Base-by-base conservation (phyloP, 1,140 invertebrate genomes). In the Drosophila parabipectinata region DNA sequence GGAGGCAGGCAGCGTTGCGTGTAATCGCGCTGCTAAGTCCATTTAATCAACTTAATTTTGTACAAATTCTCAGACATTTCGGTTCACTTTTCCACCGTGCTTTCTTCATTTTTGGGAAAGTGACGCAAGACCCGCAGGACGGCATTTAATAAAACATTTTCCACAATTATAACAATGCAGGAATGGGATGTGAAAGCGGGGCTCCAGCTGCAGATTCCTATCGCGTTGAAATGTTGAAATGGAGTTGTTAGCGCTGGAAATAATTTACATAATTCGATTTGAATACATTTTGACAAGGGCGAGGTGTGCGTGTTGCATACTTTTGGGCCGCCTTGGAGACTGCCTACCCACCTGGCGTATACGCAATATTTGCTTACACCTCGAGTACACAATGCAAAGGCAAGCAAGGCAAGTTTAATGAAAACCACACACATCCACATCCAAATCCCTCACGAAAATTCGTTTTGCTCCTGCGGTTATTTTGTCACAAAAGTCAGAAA, bases 21-120 rank as follows among this genome's bases (percentile, higher is more conserved):
- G 82, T 87, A 87, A 87, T 87, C 82, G 71, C 79, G 51, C 82
- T 75, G 71, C 82, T 87, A 87, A 87, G 82, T 88, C 82, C 78
- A 87, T 88, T 87, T 87, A 87, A 87, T 87, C 83, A 87, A 87
- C 82, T 87, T 87, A 87, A 87, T 87, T 87, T 87, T 72, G 82
- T 87, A 87, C 82, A 87, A 88, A 87, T 88, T 84, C 81, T 59
- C 62, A 84, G 81, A 76, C 67, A 80, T 85, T 84, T 64, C 54
- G 55, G 47, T 41, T 66, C 73, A 85, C 54, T 74, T 74, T 79
- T 50, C 34, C 34, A 34, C 61, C 44, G 39, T 39, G 57, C 51
- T 66, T 71, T 48, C 32, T 54, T 45, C 39, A 18, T 50, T 53
- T 58, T 55, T 52, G 30, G 15, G 26, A 45, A 21, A 51, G 64